Evolutionary conservation across 2,113 vertebrate species (phyloP).

Genomic region (Cinclus cinclus): DNA sequence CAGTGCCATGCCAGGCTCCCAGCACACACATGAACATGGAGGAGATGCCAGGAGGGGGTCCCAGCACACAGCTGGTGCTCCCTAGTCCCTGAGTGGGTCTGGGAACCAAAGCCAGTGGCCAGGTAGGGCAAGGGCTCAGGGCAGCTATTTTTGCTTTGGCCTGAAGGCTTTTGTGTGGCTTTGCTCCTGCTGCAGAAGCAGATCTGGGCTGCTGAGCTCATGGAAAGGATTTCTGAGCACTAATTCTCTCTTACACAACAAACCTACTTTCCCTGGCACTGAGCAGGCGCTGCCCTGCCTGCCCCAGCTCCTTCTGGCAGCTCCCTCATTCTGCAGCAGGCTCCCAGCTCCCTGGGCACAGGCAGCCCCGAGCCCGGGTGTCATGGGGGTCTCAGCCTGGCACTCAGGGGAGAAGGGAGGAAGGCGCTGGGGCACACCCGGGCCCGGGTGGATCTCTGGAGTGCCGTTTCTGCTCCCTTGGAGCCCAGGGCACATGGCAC

Average conservation of each 20-base stretch:
- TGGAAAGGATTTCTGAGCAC: neutral
- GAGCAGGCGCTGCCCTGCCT: neutral
- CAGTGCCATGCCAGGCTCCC: neutral
- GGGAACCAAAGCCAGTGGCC: neutral
- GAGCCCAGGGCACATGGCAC: neutral
- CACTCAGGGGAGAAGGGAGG: accelerated
- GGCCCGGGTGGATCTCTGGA: no score
- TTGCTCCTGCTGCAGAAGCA: constrained; percentile 4
- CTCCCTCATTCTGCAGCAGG: neutral
- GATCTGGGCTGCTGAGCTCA: constrained; percentile 27
- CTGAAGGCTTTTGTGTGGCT: constrained; percentile 7
- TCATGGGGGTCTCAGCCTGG: accelerated
- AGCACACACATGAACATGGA: neutral
- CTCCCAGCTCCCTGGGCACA: accelerated
- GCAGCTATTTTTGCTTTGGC: constrained; percentile 27
- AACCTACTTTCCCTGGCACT: neutral
- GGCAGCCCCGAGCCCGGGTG: neutral
- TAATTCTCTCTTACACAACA: constrained; percentile 28
- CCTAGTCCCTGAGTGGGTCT: neutral
- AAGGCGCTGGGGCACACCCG: neutral
- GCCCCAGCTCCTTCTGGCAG: neutral
- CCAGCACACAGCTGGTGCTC: neutral
- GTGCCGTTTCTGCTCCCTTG: no score
- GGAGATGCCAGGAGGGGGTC: neutral
- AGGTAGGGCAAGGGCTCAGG: neutral